Evolutionary conservation across 2,797 vertebrate species (phyloP).

Genomic region (Muraenolepis orangiensis): DNA sequence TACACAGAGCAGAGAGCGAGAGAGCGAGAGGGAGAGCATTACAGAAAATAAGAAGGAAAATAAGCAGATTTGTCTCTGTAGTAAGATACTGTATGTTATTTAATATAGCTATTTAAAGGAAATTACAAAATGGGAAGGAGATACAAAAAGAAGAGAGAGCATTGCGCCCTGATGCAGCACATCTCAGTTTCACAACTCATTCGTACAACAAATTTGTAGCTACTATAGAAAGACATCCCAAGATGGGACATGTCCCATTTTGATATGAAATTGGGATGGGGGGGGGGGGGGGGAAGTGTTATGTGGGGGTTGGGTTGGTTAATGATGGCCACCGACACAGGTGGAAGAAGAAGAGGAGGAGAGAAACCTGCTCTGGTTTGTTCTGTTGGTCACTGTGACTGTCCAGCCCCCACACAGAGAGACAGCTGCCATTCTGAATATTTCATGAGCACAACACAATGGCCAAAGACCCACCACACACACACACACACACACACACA

Average conservation of each 20-base stretch:
- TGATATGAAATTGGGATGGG: neutral
- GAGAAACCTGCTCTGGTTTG: slow-evolving; percentile 37
- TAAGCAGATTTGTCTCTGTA: neutral
- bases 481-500: slow-evolving; percentile 10
- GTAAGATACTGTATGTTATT: too few species aligned
- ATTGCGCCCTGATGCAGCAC: neutral
- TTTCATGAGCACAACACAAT: slow-evolving; percentile 77
- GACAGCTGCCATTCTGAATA: slow-evolving; percentile 84
- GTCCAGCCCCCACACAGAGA: slow-evolving; percentile 69
- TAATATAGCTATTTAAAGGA: neutral
- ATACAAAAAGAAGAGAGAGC: too few species aligned
- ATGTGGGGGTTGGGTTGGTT: neutral
- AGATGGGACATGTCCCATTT: neutral
- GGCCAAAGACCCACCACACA: slow-evolving; percentile 4
- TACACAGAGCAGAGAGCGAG: slow-evolving; percentile 49
- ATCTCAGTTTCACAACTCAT: neutral
- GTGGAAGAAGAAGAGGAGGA: neutral
- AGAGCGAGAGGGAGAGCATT: slow-evolving; percentile 20
- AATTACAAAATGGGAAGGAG: neutral
- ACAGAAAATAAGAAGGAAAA: neutral
- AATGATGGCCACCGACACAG: neutral
- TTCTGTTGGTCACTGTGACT: slow-evolving; percentile 66
- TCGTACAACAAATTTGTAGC: neutral
- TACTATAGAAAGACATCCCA: neutral
- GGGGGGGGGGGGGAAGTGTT: too few species aligned